phyloP scores from a whole-genome alignment of 1,140 invertebrate genomes.

The Lepidurus couesii region DNA sequence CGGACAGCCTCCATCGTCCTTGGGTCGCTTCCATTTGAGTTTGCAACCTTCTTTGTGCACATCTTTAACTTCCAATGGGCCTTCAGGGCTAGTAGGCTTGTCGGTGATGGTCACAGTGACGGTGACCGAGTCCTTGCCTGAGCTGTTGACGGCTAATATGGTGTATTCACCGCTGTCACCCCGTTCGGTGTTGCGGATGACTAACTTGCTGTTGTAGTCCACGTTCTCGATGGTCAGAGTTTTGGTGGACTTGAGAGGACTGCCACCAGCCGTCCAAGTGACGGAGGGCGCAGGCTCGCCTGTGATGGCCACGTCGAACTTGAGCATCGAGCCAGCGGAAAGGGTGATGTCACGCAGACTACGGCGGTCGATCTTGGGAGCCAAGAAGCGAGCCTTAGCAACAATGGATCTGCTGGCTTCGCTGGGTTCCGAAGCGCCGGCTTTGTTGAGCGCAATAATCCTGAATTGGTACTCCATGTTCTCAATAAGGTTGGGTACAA shows the following conservation, averaged over 20 bases:
- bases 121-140: conserved; percentile 79
- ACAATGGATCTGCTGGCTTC: conserved; percentile 80
- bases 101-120: conserved; percentile 88
- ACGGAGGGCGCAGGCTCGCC: conserved; percentile 86
- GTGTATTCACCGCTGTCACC: conserved; percentile 82
- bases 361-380: conserved; percentile 90
- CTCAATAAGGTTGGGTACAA: conserved; percentile 82
- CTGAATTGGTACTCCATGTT: conserved; percentile 98
- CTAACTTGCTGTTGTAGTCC: conserved; percentile 81
- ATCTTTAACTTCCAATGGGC: conserved; percentile 81
- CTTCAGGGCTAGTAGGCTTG: conserved; percentile 78
- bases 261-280: conserved; percentile 73
- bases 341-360: conserved; percentile 81
- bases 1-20: conserved; percentile 77
- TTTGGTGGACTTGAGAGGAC: conserved; percentile 52
- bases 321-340: conserved; percentile 85
- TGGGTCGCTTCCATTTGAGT: conserved; percentile 87
- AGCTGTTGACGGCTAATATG: conserved; percentile 75
- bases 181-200: conserved; percentile 69
- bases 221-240: conserved; percentile 71
- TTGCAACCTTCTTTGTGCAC: conserved; percentile 89
- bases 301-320: conserved; percentile 82
- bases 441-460: conserved; percentile 92
- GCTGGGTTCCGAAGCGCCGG: conserved; percentile 80
- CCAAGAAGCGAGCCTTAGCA: conserved; percentile 85